Evolutionary conservation across 1,140 invertebrate genomes (phyloP).

Genomic region (Chrysomallon squamiferum): DNA sequence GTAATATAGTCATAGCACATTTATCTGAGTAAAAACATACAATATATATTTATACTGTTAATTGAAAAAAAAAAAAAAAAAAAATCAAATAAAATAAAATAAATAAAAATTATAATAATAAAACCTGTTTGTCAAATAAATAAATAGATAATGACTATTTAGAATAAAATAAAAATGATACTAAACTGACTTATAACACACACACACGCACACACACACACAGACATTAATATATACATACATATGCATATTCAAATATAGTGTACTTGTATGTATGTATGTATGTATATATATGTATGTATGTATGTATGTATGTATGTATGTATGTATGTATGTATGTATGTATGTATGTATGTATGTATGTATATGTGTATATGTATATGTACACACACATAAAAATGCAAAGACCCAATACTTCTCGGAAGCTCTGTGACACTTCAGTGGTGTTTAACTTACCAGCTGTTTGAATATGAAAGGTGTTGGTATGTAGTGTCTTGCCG

Average conservation of each 20-base stretch:
- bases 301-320: too few species aligned
- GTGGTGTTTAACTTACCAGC: constrained; percentile 37
- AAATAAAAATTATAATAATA: neutral
- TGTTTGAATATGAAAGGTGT: constrained; percentile 28
- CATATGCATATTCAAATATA: too few species aligned
- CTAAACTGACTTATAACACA: neutral
- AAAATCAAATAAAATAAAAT: neutral
- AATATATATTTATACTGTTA: neutral
- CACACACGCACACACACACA: neutral
- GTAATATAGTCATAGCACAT: too few species aligned
- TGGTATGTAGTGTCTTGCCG: constrained; percentile 64
- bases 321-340: too few species aligned
- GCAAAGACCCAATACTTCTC: too few species aligned
- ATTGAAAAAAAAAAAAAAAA: neutral
- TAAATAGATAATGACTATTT: neutral
- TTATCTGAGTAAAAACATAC: neutral
- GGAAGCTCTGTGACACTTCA: too few species aligned
- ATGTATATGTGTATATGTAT: too few species aligned
- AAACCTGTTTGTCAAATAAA: neutral
- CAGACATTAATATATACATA: neutral
- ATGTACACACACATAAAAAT: too few species aligned
- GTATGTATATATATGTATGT: too few species aligned
- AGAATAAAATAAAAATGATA: neutral
- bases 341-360: too few species aligned
- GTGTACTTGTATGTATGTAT: too few species aligned